Conservation (phyloP, 2,113 vertebrate species). For the Litocranius walleri region DNA sequence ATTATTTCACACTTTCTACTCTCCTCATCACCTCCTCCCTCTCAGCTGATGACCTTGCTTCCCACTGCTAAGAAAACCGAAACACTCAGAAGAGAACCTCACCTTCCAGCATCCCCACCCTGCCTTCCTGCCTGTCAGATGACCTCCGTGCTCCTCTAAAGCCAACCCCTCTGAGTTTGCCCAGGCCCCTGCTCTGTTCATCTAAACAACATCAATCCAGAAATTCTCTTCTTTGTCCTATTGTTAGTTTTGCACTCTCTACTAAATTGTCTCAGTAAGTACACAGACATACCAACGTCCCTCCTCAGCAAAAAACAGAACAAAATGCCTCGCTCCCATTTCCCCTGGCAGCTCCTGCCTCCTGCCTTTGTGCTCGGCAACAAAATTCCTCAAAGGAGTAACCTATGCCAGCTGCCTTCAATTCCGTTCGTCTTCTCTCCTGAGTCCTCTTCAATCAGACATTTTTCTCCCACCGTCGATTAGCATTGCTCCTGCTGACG, state of each 20-base stretch:
- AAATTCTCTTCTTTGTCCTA: not conserved
- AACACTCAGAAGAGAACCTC: not conserved
- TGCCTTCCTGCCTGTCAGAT: not conserved
- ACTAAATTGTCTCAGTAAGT: not conserved
- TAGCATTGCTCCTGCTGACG: not conserved
- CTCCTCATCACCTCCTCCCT: not conserved
- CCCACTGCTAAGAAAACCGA: not conserved
- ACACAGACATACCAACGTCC: not conserved
- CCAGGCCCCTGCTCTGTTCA: not conserved
- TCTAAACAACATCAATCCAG: not conserved
- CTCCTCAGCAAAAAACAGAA: not conserved
- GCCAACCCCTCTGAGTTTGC: not conserved
- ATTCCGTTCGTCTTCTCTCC: not conserved
- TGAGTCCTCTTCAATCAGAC: not conserved
- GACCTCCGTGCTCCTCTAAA: not conserved
- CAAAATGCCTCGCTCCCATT: not conserved
- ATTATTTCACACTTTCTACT: not conserved
- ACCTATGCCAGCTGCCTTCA: not conserved
- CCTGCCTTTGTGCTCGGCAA: not conserved
- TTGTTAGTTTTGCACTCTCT: not conserved
- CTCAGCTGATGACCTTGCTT: not conserved
- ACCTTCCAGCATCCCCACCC: not conserved
- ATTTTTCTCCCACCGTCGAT: not conserved
- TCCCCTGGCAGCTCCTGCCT: not conserved
- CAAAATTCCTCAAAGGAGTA: not conserved